These are phyloP conservation scores for Dolichomitus sp. DNA, from an alignment of 2,888 invertebrate genomes.

Conservation along the genomic window DNA sequence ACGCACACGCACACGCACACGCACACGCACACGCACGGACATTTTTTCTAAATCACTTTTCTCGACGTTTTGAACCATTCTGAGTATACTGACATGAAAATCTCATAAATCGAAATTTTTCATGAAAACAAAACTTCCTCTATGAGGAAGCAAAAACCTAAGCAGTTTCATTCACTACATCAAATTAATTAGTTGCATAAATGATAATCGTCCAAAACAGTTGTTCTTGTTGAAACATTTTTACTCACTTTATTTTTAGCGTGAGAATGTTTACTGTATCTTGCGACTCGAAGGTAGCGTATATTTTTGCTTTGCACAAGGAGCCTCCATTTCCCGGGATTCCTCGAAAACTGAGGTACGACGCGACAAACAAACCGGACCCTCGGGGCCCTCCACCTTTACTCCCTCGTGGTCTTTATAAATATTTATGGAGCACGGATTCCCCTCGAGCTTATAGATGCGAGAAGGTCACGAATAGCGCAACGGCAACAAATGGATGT, in stretches of 20 bases:
- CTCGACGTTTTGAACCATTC: too few species aligned
- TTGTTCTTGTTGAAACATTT: not conserved
- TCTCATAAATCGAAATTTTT: too few species aligned
- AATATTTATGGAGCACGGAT: constrained; percentile 63
- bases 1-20: too few species aligned
- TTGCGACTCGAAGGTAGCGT: not conserved
- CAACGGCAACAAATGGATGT: constrained; percentile 58
- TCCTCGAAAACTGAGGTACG: constrained; percentile 41
- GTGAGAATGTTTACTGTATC: not conserved
- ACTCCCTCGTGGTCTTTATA: constrained; percentile 42
- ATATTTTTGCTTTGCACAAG: not conserved
- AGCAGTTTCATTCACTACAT: too few species aligned
- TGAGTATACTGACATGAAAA: too few species aligned
- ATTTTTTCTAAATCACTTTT: too few species aligned
- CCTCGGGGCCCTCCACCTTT: constrained; percentile 41
- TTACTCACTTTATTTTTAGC: not conserved
- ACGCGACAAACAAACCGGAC: constrained; percentile 48
- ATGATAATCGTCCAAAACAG: not conserved
- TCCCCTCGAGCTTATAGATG: constrained; percentile 24
- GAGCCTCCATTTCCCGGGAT: constrained; percentile 8
- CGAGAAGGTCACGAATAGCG: constrained; percentile 49
- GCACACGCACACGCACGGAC: too few species aligned
- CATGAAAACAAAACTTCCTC: too few species aligned
- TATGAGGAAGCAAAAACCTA: too few species aligned
- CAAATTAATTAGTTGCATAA: not conserved